phyloP scores from a whole-genome alignment of 2,113 vertebrate species.

The Ceyx melanurus region DNA sequence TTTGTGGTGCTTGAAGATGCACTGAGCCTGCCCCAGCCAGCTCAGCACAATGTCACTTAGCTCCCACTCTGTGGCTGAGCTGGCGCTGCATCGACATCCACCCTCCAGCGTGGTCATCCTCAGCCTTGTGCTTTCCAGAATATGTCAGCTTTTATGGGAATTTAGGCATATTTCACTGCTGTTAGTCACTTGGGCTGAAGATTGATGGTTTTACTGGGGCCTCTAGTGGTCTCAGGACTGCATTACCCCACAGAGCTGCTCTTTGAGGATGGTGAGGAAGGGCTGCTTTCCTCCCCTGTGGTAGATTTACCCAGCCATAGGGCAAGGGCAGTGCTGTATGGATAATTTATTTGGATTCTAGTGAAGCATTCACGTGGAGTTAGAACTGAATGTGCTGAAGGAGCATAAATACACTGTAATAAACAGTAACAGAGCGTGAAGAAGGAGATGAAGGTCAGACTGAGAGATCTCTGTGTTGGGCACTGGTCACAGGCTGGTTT shows the following conservation, averaged over 20 bases:
- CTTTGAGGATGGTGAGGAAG: neutral
- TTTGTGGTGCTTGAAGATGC: slow-evolving; percentile 18
- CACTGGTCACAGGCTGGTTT: neutral
- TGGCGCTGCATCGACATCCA: neutral
- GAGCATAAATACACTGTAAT: slow-evolving; percentile 1
- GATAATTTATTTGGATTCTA: neutral
- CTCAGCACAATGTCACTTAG: neutral
- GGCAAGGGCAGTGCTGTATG: neutral
- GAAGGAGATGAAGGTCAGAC: slow-evolving; percentile 30
- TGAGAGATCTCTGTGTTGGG: neutral
- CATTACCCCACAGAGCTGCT: neutral
- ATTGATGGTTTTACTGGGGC: slow-evolving; percentile 50
- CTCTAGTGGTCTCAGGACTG: slow-evolving; percentile 45
- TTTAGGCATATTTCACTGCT: neutral
- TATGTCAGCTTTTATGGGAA: neutral
- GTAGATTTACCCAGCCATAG: neutral
- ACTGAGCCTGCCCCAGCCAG: neutral
- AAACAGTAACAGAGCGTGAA: slow-evolving; percentile 11
- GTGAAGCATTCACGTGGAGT: neutral
- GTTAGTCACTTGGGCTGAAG: neutral
- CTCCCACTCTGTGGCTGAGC: neutral
- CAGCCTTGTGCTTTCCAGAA: neutral
- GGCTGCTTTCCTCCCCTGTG: neutral
- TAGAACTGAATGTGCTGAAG: neutral
- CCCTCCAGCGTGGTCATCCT: neutral